Evolutionary conservation across 2,113 vertebrate species (phyloP).

Genomic region (Thunnus thynnus): DNA sequence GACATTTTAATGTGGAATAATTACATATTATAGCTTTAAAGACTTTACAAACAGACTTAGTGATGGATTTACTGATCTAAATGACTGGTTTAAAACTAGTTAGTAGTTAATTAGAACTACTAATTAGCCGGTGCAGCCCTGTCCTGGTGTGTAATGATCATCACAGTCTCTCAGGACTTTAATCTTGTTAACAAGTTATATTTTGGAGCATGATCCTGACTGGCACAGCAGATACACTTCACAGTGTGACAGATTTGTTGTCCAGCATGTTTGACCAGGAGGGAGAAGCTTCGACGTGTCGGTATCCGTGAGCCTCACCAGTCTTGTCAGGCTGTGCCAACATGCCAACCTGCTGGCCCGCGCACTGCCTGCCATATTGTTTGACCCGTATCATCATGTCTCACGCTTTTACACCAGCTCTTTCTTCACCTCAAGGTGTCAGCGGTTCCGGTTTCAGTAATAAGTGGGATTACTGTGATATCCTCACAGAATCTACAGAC

Average conservation of each 20-base stretch:
- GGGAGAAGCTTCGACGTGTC: background rate
- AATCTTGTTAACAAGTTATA: too few species aligned
- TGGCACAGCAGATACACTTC: too few species aligned
- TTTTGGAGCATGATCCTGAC: background rate
- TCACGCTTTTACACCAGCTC: constrained; percentile 33
- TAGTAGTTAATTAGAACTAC: too few species aligned
- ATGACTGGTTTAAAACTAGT: too few species aligned
- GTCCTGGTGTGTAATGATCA: too few species aligned
- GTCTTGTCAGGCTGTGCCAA: background rate
- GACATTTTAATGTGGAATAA: too few species aligned
- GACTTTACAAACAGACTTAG: too few species aligned
- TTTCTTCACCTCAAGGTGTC: background rate
- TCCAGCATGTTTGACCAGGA: background rate
- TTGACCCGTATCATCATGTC: constrained; percentile 19
- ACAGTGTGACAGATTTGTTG: background rate
- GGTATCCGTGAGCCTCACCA: background rate
- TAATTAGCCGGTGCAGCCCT: too few species aligned
- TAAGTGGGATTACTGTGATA: constrained; percentile 26
- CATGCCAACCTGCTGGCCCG: background rate
- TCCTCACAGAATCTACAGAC: constrained; percentile 33
- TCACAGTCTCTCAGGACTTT: too few species aligned
- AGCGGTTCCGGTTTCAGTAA: constrained; percentile 17
- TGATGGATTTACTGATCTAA: too few species aligned
- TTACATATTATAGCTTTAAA: too few species aligned
- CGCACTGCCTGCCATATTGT: background rate